Evolutionary conservation across 2,113 vertebrate genomes (phyloP).

Genomic region (Zosterops borbonicus): DNA sequence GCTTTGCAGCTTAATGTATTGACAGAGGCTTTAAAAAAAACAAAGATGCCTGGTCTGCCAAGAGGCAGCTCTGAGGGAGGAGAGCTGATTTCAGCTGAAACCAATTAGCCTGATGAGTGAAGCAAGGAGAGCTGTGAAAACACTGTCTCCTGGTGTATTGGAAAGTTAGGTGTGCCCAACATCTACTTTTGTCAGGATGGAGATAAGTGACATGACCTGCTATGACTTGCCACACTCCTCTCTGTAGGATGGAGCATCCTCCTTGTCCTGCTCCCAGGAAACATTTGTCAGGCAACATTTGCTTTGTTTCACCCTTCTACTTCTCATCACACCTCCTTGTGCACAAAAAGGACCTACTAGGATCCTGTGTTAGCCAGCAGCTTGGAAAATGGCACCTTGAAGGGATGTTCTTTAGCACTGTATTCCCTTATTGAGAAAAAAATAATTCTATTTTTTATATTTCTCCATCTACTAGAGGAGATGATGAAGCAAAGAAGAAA

Average conservation of each 20-base stretch:
- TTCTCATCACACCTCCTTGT: not conserved
- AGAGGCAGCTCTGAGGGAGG: not conserved
- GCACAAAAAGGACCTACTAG: not conserved
- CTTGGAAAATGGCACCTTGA: not conserved
- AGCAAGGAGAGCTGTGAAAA: not conserved
- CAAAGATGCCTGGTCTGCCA: not conserved
- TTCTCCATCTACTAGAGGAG: not conserved
- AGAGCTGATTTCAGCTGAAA: constrained; percentile 12
- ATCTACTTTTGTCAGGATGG: not conserved
- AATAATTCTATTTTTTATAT: not conserved
- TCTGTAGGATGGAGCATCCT: too few species aligned
- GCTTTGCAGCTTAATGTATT: not conserved
- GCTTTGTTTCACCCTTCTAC: not conserved
- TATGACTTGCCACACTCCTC: too few species aligned
- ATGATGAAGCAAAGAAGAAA: not conserved
- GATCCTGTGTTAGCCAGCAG: not conserved
- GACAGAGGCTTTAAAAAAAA: not conserved
- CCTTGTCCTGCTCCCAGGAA: too few species aligned
- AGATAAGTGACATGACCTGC: not conserved
- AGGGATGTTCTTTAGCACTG: not conserved
- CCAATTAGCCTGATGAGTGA: constrained; percentile 10
- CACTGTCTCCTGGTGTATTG: not conserved
- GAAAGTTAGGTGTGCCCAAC: not conserved
- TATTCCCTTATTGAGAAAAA: not conserved
- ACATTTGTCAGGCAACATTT: not conserved